Evolutionary conservation across 2,113 vertebrate genomes (phyloP).

Genomic region (Cyanoramphus novaezelandiae): DNA sequence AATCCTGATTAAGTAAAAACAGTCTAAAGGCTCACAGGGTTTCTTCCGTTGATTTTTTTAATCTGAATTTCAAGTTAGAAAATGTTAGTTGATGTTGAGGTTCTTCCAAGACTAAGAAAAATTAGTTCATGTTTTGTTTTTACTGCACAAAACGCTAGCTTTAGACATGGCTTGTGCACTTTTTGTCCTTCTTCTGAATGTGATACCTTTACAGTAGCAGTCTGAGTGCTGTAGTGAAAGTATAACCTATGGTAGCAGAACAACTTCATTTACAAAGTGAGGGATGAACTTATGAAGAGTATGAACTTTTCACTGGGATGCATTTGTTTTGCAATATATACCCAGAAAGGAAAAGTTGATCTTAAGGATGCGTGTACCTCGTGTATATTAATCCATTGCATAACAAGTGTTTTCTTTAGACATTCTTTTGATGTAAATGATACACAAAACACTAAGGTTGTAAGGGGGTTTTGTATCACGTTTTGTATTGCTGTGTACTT

Average conservation of each 20-base stretch:
- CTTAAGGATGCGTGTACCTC: no score
- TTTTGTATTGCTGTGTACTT: neutral
- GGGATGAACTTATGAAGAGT: neutral
- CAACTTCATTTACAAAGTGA: neutral
- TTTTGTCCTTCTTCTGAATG: neutral
- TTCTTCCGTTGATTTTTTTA: neutral
- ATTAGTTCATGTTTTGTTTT: neutral
- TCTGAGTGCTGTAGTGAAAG: neutral
- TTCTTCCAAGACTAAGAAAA: neutral
- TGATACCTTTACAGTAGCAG: neutral
- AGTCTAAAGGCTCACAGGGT: neutral
- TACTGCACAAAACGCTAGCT: neutral
- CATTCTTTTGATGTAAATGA: neutral
- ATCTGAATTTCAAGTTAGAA: neutral
- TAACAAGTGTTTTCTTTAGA: no score
- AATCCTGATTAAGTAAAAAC: neutral
- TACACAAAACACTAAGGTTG: neutral
- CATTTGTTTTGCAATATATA: no score
- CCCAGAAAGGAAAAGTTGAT: no score
- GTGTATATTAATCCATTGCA: no score
- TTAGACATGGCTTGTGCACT: neutral
- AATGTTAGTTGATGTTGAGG: rapidly evolving
- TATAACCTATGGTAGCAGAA: neutral
- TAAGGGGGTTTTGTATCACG: neutral
- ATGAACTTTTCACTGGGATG: neutral